These are phyloP conservation scores for Limosa lapponica DNA, from an alignment of 2,797 vertebrate genomes.

Conservation along the genomic window DNA sequence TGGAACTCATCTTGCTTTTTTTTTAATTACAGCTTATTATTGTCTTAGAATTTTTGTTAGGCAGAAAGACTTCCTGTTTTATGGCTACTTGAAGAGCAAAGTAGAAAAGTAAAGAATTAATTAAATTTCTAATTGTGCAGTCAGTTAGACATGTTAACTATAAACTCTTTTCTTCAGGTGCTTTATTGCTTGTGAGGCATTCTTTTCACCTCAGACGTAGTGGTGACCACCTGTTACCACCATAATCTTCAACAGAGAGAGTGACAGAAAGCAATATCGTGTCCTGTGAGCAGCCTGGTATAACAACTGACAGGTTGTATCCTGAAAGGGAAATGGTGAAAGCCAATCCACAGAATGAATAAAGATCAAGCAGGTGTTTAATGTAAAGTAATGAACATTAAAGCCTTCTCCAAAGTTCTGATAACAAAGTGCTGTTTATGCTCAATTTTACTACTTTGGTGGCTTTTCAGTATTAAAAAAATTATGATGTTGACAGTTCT, in stretches of 20 bases:
- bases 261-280: slow-evolving; percentile 15
- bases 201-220: slow-evolving; percentile 18
- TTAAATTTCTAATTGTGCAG: slow-evolving; percentile 79
- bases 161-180: slow-evolving; percentile 47
- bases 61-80: slow-evolving; percentile 76
- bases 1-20: slow-evolving; percentile 43
- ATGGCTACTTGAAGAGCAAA: slow-evolving; percentile 73
- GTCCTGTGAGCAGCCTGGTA: slow-evolving; percentile 1
- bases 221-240: slow-evolving; percentile 54
- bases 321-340: slow-evolving; percentile 34
- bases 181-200: slow-evolving; percentile 46
- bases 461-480: background rate
- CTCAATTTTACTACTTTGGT: background rate
- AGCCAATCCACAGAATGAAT: background rate
- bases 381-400: slow-evolving; percentile 4
- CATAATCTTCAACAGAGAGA: background rate
- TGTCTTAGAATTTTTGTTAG: slow-evolving; percentile 79
- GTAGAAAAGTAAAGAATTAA: slow-evolving; percentile 80
- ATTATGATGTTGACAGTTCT: background rate
- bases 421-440: background rate
- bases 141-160: slow-evolving; percentile 60
- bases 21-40: slow-evolving; percentile 38
- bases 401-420: background rate
- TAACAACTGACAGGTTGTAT: slow-evolving; percentile 18
- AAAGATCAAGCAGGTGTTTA: slow-evolving; percentile 42